Percentiles rank a stretch among this genome's conserved stretches.
phyloP scores from a whole-genome alignment of 2,113 vertebrate species.

The Agelaius tricolor region DNA sequence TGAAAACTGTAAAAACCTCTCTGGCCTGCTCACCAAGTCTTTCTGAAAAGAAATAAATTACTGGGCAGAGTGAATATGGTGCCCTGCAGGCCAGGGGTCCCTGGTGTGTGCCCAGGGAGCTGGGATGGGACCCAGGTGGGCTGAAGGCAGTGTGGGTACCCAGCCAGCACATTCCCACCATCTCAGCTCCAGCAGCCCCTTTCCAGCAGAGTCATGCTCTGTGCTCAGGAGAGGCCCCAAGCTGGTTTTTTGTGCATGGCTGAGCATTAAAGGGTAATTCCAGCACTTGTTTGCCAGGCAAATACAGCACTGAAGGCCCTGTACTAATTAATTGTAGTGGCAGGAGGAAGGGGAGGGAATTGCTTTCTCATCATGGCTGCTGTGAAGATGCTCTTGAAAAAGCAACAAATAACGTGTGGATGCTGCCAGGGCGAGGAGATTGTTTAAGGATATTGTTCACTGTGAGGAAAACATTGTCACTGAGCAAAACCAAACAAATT shows the following conservation, averaged over 20 bases:
- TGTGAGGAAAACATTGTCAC: background rate
- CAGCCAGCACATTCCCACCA: background rate
- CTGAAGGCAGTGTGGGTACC: background rate
- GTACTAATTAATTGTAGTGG: slow-evolving; percentile 35
- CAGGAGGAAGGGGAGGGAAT: slow-evolving; percentile 37
- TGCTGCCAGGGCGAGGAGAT: background rate
- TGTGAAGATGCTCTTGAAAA: slow-evolving; percentile 42
- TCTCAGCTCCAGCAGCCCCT: background rate
- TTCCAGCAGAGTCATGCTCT: slow-evolving; percentile 14
- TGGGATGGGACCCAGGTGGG: accelerated
- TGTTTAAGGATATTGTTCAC: background rate
- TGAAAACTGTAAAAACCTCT: background rate
- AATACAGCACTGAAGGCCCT: background rate
- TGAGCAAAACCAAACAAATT: slow-evolving; percentile 1
- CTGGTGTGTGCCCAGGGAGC: background rate
- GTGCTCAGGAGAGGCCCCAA: background rate
- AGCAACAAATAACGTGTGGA: background rate
- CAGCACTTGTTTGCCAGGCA: slow-evolving; percentile 40
- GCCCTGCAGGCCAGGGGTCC: background rate
- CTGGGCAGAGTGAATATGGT: background rate
- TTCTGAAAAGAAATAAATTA: background rate
- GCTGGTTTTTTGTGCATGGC: background rate
- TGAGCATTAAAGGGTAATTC: slow-evolving; percentile 34
- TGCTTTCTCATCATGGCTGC: slow-evolving; percentile 25
- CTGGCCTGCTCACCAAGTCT: background rate